phyloP scores from a whole-genome alignment of 2,113 vertebrate genomes.

The Petroica traversi region DNA sequence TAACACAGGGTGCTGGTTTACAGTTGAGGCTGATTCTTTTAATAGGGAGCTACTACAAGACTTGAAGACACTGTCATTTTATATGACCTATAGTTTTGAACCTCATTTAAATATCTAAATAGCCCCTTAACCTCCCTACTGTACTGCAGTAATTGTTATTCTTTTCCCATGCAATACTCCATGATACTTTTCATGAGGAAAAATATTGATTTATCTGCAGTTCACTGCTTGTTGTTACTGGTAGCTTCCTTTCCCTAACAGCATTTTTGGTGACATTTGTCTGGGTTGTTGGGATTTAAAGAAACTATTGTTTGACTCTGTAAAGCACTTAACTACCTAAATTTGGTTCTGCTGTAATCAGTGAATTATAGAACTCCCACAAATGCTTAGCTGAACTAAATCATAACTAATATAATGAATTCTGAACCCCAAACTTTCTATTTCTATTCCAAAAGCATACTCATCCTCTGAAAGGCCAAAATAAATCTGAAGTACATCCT shows the following conservation, averaged over 20 bases:
- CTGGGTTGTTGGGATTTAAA: not conserved
- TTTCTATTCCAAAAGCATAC: not conserved
- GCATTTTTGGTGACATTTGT: not conserved
- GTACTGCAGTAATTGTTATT: not conserved
- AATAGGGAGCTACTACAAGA: not conserved
- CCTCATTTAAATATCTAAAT: not conserved
- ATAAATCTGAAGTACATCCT: not conserved
- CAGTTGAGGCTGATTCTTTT: not conserved
- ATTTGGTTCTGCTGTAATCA: not conserved
- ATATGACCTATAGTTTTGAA: not conserved
- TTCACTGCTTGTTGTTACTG: not conserved
- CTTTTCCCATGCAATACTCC: not conserved
- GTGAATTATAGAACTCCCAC: not conserved
- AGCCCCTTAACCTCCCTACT: not conserved
- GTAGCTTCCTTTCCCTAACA: not conserved
- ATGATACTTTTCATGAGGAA: not conserved
- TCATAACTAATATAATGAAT: not conserved
- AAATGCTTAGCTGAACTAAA: constrained; percentile 11
- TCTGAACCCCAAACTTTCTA: not conserved
- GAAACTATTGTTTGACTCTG: not conserved
- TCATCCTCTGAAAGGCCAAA: not conserved
- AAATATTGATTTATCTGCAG: not conserved
- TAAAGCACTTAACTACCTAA: not conserved
- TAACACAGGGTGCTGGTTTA: not conserved
- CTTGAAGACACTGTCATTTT: not conserved